Evolutionary conservation across 2,797 vertebrate species (phyloP), one percentile per base, ranked within the genome.

Genomic region (Lates japonicus): DNA sequence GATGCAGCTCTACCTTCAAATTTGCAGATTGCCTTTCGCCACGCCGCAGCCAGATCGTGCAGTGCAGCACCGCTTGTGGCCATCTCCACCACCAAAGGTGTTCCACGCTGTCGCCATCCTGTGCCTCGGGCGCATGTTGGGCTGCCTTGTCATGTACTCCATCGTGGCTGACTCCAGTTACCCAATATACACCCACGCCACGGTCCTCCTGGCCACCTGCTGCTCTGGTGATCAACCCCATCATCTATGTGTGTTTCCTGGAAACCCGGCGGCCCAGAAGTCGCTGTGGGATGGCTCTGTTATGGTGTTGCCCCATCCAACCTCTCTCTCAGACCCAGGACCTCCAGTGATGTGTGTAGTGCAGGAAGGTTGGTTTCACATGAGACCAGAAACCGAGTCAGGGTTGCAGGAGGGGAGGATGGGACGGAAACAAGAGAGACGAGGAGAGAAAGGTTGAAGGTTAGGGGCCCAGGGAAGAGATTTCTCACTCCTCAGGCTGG

Each of bases 41-140:
- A 98, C 39, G 97, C n/a, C 97, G 0, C 97, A 98, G 90, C n/a
- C 97, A 98, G 93, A 98, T 98, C 19, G n/a, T n/a, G 97, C 97
- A 3, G 96, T 97, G 87, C 97, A 98, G 94, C 97, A 96, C 83
- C 97, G 88, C 97, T 97, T 49, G 87, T 97, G 86, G 96, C 96
- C 92, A 96, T 96, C 64, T 96, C 97, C 60, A 96, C 96, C 91
- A 97, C 96, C 88, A 98, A 97, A 91, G 97, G 97, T 37, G 96
- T 98, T 97, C 97, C 85, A 97, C 97, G 0, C 95, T 98, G 54
- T 96, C 97, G 94, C 96, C 89, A 96, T 98, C 88, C 88, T 97
- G 96, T 90, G 96, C 96, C 88, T 98, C 97, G 76, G 97, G 97
- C 8, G 93, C 92, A 20, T 97, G 97, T 94, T 98, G n/a, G 97